Conservation (phyloP, 2,113 vertebrate species). For the Brachyhypopomus gauderio region DNA sequence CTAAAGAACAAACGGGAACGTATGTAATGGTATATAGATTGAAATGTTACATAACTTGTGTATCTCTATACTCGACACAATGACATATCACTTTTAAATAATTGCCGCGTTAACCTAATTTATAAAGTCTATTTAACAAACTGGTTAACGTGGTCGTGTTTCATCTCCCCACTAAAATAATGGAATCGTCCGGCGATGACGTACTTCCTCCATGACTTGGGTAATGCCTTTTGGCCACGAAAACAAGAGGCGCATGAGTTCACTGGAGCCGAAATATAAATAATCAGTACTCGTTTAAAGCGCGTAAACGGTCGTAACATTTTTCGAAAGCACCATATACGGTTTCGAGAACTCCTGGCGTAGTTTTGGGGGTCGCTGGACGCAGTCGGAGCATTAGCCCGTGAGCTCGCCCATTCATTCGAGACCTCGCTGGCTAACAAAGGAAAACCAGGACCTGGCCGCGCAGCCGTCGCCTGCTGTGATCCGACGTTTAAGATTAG, state of each 20-base stretch:
- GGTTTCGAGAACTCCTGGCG: background rate
- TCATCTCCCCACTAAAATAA: conserved; percentile 12
- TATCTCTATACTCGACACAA: too few species aligned
- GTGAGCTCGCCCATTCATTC: conserved; percentile 42
- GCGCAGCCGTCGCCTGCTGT: background rate
- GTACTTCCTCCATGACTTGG: conserved; percentile 63
- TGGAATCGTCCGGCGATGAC: conserved; percentile 60
- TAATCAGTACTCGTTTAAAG: background rate
- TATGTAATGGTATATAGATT: too few species aligned
- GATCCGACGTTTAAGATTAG: background rate
- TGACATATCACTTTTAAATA: too few species aligned
- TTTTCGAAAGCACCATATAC: background rate
- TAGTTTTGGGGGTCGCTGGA: background rate
- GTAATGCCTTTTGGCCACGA: conserved; percentile 64
- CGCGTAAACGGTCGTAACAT: background rate
- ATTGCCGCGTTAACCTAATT: background rate
- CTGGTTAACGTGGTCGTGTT: conserved; percentile 62
- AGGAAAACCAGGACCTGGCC: conserved; percentile 31
- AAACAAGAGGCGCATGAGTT: conserved; percentile 40
- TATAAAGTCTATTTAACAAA: background rate
- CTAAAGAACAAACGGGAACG: background rate
- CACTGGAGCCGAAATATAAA: background rate
- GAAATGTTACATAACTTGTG: too few species aligned
- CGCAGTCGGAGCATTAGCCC: conserved; percentile 26
- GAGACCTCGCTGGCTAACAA: conserved; percentile 53